These are phyloP conservation scores for sheep (Ovis aries) DNA, from an alignment of 2,113 vertebrate species.

Conservation along the genomic window ARS-UI_Ramb_v3.0 NC_056056.1:170013001-170013500, in stretches of 20 bases:
- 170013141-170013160: not conserved
- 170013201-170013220: accelerated
- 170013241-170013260: conserved; percentile 17
- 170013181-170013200: not conserved
- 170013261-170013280: not conserved
- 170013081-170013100: not conserved
- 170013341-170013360: not conserved
- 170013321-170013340: not conserved
- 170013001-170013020: not conserved
- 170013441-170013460: not conserved
- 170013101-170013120: not conserved
- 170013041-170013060: not conserved
- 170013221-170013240: not conserved
- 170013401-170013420: not conserved
- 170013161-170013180: not conserved
- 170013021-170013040: not conserved
- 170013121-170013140: not conserved
- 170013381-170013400: not conserved
- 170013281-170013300: not conserved
- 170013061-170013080: not conserved
- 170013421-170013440: not conserved
- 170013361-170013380: not conserved
- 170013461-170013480: not conserved
- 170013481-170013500: not conserved
- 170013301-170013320: not conserved